phyloP scores from a whole-genome alignment of 2,113 vertebrate genomes.

The Halcyon senegalensis region DNA sequence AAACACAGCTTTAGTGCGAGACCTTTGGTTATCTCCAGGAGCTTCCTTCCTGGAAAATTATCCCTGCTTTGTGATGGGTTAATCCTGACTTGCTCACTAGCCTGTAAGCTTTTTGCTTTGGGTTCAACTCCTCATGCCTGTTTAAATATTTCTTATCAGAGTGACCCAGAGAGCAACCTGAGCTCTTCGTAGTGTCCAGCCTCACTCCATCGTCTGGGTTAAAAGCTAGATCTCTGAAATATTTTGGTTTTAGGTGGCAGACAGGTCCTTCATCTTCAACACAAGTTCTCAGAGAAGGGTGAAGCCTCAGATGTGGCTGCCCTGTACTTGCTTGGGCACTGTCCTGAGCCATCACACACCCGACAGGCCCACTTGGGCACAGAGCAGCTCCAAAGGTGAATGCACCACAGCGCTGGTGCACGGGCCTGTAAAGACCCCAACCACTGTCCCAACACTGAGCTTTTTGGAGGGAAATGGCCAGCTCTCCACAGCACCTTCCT shows the following conservation, averaged over 20 bases:
- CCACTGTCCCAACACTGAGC: neutral
- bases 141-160: neutral
- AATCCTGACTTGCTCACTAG: neutral
- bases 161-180: neutral
- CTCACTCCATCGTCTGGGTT: neutral
- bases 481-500: neutral
- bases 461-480: neutral
- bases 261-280: neutral
- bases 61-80: neutral
- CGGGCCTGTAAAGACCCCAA: neutral
- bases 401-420: neutral
- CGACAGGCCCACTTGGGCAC: accelerated
- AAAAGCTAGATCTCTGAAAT: neutral
- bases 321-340: neutral
- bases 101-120: neutral
- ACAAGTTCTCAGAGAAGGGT: neutral
- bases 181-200: neutral
- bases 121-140: neutral
- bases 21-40: neutral
- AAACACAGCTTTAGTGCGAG: neutral
- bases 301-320: neutral
- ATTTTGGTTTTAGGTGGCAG: neutral
- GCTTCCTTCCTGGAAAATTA: neutral
- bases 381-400: neutral
- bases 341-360: no score